These are phyloP conservation scores for Periophthalmodon schlosseri DNA, from an alignment of 2,113 vertebrate genomes.

Conservation along the genomic window DNA sequence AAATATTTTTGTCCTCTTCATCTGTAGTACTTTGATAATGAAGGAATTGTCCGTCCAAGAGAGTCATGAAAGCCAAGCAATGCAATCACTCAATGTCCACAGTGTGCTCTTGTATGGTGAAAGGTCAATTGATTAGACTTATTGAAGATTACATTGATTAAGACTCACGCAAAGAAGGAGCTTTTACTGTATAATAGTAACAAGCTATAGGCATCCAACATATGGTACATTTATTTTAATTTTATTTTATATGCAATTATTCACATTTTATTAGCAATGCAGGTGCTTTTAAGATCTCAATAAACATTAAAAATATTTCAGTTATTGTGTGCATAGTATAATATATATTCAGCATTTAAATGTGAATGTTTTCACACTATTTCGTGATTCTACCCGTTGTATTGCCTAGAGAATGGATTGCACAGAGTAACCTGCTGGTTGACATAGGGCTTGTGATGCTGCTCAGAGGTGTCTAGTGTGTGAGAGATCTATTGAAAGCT, in stretches of 20 bases:
- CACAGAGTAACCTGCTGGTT: constrained; percentile 17
- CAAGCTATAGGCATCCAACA: constrained; percentile 19
- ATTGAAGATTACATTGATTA: constrained; percentile 58
- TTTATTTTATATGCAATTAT: background rate
- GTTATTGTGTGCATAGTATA: background rate
- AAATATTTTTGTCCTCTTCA: background rate
- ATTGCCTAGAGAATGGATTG: constrained; percentile 17
- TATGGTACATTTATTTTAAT: background rate
- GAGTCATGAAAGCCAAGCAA: constrained; percentile 35
- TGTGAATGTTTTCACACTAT: background rate
- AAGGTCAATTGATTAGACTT: constrained; percentile 55
- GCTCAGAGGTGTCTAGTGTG: constrained; percentile 42
- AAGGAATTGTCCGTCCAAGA: constrained; percentile 27
- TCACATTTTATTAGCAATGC: background rate
- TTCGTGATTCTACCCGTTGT: background rate
- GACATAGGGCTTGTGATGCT: constrained; percentile 24
- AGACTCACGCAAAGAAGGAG: constrained; percentile 29
- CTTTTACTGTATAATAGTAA: constrained; percentile 26
- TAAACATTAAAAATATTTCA: background rate
- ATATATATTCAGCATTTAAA: background rate
- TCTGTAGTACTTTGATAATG: constrained; percentile 12
- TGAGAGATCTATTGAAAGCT: constrained; percentile 36
- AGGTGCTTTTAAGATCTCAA: background rate
- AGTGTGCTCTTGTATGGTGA: constrained; percentile 40
- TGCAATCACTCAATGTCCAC: constrained; percentile 47